Conservation (phyloP, 2,113 vertebrate genomes). For the Archilochus colubris region DNA sequence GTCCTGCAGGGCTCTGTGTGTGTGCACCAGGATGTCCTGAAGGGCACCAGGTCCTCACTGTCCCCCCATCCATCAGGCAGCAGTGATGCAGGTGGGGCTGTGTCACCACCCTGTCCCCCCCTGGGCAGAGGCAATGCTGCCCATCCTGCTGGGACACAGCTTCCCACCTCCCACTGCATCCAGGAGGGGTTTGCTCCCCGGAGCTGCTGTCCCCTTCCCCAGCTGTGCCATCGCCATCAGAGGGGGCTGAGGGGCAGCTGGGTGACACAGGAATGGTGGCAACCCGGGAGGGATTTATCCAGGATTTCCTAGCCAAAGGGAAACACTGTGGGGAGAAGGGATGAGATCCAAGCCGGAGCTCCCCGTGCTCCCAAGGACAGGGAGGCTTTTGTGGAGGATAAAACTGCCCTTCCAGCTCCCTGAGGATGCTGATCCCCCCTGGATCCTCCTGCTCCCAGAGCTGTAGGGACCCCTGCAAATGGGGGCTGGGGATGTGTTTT, state of each 20-base stretch:
- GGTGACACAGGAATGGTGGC: background rate
- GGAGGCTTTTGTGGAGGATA: too few species aligned
- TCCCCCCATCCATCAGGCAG: background rate
- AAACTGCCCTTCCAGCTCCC: too few species aligned
- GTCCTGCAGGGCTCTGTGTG: background rate
- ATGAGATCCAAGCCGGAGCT: background rate
- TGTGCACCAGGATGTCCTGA: background rate
- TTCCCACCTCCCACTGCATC: background rate
- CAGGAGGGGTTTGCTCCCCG: too few species aligned
- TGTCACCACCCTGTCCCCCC: background rate
- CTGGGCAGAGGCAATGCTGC: background rate
- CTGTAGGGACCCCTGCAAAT: too few species aligned
- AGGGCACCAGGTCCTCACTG: background rate
- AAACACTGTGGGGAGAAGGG: background rate
- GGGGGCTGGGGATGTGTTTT: too few species aligned
- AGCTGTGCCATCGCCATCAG: accelerated
- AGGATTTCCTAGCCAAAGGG: background rate
- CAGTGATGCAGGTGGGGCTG: background rate
- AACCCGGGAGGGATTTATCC: background rate
- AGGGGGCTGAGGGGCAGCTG: background rate
- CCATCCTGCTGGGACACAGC: background rate
- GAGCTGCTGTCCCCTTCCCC: too few species aligned
- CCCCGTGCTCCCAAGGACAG: background rate
- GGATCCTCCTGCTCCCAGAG: background rate
- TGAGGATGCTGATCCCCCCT: background rate